Conservation (phyloP, 2,113 vertebrate species). For the Chloropsis hardwickii region DNA sequence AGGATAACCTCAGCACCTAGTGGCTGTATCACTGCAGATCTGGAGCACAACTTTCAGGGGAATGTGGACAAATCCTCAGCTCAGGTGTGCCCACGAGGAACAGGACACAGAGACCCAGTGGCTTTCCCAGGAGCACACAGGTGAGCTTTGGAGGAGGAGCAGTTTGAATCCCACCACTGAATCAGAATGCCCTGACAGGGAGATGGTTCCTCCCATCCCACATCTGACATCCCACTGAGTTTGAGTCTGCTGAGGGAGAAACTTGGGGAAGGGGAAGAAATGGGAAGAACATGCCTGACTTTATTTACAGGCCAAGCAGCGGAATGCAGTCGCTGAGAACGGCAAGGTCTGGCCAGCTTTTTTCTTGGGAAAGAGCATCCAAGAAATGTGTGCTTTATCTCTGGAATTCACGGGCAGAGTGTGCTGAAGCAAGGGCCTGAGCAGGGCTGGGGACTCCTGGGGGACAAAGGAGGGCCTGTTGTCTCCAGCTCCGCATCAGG, state of each 20-base stretch:
- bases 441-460: background rate
- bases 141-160: background rate
- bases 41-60: background rate
- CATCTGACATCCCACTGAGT: background rate
- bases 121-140: background rate
- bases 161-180: background rate
- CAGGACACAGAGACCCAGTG: background rate
- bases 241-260: background rate
- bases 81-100: background rate
- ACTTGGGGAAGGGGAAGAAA: background rate
- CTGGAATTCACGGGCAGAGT: background rate
- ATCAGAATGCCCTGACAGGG: background rate
- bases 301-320: background rate
- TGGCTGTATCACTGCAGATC: background rate
- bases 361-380: background rate
- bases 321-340: rapidly evolving
- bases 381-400: background rate
- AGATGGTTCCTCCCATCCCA: background rate
- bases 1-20: rapidly evolving
- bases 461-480: conserved; percentile 47
- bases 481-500: background rate
- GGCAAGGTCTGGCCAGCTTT: background rate
- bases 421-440: background rate
- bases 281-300: background rate
- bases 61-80: rapidly evolving